Evolutionary conservation across 2,113 vertebrate genomes (phyloP).

Genomic region (Psettodes erumei): DNA sequence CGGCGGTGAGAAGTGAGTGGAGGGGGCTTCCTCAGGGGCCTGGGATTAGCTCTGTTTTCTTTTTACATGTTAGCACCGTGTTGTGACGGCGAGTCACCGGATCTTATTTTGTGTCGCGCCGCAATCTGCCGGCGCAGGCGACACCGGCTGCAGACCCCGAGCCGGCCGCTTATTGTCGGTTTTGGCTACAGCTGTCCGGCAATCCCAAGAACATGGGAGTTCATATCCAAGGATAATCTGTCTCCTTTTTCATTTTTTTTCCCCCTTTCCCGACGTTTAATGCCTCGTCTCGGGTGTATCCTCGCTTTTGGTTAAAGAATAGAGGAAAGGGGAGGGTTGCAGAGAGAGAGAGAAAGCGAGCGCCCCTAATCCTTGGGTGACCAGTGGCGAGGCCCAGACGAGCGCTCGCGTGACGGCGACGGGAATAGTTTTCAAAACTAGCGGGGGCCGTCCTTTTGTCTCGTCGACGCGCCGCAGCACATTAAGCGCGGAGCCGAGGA

Average conservation of each 20-base stretch:
- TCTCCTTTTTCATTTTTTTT: constrained; percentile 64
- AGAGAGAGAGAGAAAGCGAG: constrained; percentile 48
- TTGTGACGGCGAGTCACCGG: constrained; percentile 55
- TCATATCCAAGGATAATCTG: constrained; percentile 85
- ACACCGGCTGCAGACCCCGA: constrained; percentile 54
- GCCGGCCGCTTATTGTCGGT: constrained; percentile 72
- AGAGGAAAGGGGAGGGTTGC: constrained; percentile 61
- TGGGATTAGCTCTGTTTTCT: constrained; percentile 72
- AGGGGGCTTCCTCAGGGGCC: constrained; percentile 55
- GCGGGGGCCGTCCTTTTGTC: constrained; percentile 71
- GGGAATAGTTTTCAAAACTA: constrained; percentile 74
- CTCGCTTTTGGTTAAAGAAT: constrained; percentile 78
- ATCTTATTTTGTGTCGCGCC: constrained; percentile 59
- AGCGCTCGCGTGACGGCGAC: constrained; percentile 71
- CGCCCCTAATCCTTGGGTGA: constrained; percentile 76
- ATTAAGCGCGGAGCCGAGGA: constrained; percentile 62
- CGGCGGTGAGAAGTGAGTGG: constrained; percentile 53
- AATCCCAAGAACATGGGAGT: constrained; percentile 75
- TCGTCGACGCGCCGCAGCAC: constrained; percentile 57
- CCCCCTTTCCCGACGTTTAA: constrained; percentile 65
- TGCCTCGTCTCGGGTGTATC: constrained; percentile 76
- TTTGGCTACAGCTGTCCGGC: constrained; percentile 73
- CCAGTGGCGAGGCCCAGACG: constrained; percentile 68
- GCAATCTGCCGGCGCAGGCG: constrained; percentile 74
- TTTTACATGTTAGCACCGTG: constrained; percentile 32